Evolutionary conservation across 2,113 vertebrate species (phyloP).

Genomic region (Leucopsar rothschildi): DNA sequence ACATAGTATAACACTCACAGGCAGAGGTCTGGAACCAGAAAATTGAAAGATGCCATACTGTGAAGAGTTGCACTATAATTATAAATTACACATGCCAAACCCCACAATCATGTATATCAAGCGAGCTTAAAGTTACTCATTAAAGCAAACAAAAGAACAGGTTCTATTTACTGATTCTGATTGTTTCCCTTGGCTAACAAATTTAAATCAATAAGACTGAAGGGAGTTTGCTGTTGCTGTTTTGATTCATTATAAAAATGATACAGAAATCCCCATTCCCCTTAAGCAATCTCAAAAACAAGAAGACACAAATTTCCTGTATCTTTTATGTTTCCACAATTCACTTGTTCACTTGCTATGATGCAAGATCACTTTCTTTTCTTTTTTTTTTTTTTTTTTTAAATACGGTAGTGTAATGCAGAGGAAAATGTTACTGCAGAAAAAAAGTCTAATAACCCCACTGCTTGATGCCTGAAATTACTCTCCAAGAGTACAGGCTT

Average conservation of each 20-base stretch:
- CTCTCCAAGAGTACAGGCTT: neutral
- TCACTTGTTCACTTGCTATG: neutral
- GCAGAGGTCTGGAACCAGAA: neutral
- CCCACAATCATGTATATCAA: neutral
- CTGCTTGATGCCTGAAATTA: neutral
- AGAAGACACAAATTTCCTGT: neutral
- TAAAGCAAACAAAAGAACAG: neutral
- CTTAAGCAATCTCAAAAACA: neutral
- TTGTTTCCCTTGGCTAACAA: neutral
- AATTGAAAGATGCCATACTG: neutral
- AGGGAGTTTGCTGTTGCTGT: neutral
- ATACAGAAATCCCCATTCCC: neutral
- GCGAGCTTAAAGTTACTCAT: neutral
- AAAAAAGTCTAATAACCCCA: neutral
- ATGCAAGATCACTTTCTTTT: neutral
- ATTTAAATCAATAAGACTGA: neutral
- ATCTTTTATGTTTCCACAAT: neutral
- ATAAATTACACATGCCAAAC: neutral
- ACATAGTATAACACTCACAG: neutral
- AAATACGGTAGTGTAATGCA: neutral
- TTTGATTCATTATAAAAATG: slow-evolving; percentile 9
- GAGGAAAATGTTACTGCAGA: neutral
- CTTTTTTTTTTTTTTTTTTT: neutral
- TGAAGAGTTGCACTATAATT: neutral
- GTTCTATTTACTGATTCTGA: neutral